A percentile compares a stretch with the other conserved stretches of the same genome.
Conservation (phyloP, 2,113 vertebrate species). For the Anolis sagrei region DNA sequence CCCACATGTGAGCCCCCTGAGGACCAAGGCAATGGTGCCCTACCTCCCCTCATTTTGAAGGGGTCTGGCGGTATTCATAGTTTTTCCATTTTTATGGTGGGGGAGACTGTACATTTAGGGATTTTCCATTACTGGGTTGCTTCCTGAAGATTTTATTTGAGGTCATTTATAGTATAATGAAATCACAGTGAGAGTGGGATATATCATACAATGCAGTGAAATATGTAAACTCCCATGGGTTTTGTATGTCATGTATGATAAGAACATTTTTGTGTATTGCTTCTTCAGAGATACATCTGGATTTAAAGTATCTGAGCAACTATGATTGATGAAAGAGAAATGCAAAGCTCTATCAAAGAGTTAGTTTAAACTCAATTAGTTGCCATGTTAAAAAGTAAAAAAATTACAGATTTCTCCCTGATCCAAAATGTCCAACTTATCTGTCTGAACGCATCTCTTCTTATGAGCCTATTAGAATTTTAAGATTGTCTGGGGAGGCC, state of each 20-base stretch:
- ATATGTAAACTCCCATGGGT: not conserved
- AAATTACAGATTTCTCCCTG: not conserved
- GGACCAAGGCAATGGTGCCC: no score
- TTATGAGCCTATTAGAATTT: no score
- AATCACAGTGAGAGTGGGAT: not conserved
- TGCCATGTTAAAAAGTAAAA: not conserved
- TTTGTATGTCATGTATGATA: not conserved
- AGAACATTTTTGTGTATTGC: not conserved
- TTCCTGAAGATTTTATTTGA: not conserved
- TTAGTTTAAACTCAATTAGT: not conserved
- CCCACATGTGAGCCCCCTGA: no score
- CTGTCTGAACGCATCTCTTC: no score
- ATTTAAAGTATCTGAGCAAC: constrained; percentile 26
- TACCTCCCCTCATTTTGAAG: no score
- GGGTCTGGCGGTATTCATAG: no score
- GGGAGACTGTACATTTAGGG: not conserved
- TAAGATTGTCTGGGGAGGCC: no score
- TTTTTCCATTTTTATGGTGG: no score
- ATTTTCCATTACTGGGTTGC: not conserved
- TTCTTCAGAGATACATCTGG: not conserved
- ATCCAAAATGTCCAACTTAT: not conserved
- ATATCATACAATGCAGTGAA: constrained; percentile 2
- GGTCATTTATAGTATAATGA: not conserved
- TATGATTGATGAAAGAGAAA: constrained; percentile 10
- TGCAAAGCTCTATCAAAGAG: not conserved